Percentiles rank a stretch among this genome's conserved stretches.
Evolutionary conservation across 2,113 vertebrate genomes (phyloP).

Genomic region (Nannospalax galili): DNA sequence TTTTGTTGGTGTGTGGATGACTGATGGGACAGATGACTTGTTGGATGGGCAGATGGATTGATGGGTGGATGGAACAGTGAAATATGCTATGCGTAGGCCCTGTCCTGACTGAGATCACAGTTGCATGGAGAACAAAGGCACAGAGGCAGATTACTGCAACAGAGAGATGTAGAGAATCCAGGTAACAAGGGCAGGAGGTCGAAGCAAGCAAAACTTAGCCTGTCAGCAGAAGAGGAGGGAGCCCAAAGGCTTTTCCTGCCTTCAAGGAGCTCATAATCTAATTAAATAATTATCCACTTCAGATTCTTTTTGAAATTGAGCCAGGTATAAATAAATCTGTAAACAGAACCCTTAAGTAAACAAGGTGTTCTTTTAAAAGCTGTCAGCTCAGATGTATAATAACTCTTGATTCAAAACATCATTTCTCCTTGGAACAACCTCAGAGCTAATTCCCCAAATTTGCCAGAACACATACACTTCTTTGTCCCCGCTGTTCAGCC

Average conservation of each 20-base stretch:
- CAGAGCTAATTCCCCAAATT: conserved; percentile 69
- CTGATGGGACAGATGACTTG: not conserved
- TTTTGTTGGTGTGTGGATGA: not conserved
- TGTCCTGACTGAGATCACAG: not conserved
- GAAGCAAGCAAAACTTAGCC: not conserved
- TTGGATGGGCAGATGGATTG: not conserved
- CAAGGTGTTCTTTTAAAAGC: conserved; percentile 67
- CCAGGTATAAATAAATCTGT: conserved; percentile 58
- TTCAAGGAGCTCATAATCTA: conserved; percentile 55
- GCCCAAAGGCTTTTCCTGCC: not conserved
- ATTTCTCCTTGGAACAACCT: conserved; percentile 71
- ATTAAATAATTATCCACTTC: conserved; percentile 56
- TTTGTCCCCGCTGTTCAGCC: conserved; percentile 51
- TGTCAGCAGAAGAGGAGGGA: not conserved
- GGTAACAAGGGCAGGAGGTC: not conserved
- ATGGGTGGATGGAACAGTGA: not conserved
- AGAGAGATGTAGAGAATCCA: not conserved
- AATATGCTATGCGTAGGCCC: not conserved
- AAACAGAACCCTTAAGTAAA: conserved; percentile 68
- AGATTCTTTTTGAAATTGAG: conserved; percentile 30
- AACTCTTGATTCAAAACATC: conserved; percentile 70
- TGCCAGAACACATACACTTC: conserved; percentile 61
- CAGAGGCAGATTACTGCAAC: not conserved
- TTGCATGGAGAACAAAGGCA: conserved; percentile 7
- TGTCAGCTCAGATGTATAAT: conserved; percentile 45